Evolutionary conservation across 2,113 vertebrate species (phyloP).

Genomic region (Myocastor coypus): DNA sequence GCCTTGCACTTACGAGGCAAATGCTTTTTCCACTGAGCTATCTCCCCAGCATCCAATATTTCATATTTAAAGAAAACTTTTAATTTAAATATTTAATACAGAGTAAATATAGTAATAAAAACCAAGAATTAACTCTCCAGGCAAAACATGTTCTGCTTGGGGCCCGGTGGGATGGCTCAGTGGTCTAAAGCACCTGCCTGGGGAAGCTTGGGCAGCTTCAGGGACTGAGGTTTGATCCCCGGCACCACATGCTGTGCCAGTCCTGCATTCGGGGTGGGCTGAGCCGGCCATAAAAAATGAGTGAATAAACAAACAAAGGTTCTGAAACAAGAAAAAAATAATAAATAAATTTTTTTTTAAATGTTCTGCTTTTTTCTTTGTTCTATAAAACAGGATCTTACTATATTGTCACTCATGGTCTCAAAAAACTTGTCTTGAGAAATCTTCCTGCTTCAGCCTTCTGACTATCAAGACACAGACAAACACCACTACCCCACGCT

Average conservation of each 20-base stretch:
- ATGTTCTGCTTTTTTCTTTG: background rate
- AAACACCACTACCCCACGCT: background rate
- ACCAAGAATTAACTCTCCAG: background rate
- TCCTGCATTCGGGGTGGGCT: too few species aligned
- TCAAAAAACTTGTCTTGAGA: background rate
- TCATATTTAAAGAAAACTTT: background rate
- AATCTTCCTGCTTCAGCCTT: background rate
- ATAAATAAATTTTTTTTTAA: too few species aligned
- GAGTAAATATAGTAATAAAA: background rate
- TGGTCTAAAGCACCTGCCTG: too few species aligned
- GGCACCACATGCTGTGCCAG: too few species aligned
- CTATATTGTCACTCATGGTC: background rate
- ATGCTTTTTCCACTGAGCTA: too few species aligned
- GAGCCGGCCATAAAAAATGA: too few species aligned
- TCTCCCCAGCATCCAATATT: background rate
- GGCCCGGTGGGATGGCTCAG: too few species aligned
- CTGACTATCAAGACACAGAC: background rate
- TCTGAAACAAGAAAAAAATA: too few species aligned
- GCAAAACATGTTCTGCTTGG: background rate
- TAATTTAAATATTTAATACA: conserved; percentile 17
- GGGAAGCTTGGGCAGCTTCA: too few species aligned
- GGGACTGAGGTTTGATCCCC: too few species aligned
- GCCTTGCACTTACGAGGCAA: too few species aligned
- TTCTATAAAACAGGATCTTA: background rate
- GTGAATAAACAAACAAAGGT: too few species aligned